phyloP scores from a whole-genome alignment of 2,888 invertebrate genomes.

The Prenolepis imparis region DNA sequence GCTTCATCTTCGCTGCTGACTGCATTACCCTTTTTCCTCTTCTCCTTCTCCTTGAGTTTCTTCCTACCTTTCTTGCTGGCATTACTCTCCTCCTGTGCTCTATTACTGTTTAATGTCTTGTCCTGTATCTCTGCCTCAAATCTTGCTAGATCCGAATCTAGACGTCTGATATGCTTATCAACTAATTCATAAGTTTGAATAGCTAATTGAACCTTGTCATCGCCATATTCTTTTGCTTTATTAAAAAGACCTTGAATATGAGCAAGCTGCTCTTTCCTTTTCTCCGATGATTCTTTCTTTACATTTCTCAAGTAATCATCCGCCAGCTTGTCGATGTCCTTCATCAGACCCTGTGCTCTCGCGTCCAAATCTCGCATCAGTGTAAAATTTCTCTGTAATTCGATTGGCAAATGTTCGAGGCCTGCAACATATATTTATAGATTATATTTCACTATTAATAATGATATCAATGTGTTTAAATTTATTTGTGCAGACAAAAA shows the following conservation, averaged over 20 bases:
- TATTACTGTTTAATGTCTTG: conserved; percentile 93
- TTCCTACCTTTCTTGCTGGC: conserved; percentile 92
- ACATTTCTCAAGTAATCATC: conserved; percentile 93
- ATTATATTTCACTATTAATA: neutral
- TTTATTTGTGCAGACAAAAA: neutral
- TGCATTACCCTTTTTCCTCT: conserved; percentile 87
- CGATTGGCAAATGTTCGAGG: conserved; percentile 97
- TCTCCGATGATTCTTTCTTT: conserved; percentile 91
- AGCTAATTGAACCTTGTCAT: conserved; percentile 98
- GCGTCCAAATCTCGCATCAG: conserved; percentile 98
- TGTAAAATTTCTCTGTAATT: conserved; percentile 97
- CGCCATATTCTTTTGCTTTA: conserved; percentile 98
- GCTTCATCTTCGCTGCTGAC: conserved; percentile 85
- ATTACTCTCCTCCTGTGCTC: conserved; percentile 89
- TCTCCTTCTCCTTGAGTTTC: conserved; percentile 90
- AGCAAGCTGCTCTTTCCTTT: conserved; percentile 93
- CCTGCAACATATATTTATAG: conserved; percentile 86
- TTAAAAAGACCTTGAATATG: conserved; percentile 96
- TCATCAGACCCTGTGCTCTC: conserved; percentile 95
- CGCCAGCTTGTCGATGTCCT: conserved; percentile 95
- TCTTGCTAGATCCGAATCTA: conserved; percentile 98
- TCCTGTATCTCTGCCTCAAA: conserved; percentile 99
- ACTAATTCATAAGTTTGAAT: conserved; percentile 99
- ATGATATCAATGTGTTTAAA: neutral
- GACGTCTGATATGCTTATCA: conserved; percentile 97